Evolutionary conservation across 2,888 invertebrate species (phyloP).

Genomic region (Machimus atricapillus): DNA sequence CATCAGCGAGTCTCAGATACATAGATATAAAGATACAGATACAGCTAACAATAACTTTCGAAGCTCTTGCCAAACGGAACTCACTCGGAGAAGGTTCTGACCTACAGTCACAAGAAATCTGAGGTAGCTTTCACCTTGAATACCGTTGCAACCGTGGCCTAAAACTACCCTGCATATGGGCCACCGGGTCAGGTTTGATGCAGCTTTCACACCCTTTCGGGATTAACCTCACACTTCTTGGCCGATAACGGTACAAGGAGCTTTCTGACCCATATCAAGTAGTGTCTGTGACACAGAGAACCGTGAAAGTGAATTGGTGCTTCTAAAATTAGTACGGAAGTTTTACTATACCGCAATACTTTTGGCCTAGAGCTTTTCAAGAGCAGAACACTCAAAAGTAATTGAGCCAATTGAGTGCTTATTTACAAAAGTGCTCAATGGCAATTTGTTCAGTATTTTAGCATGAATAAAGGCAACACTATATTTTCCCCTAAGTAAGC

Average conservation of each 20-base stretch:
- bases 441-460: not conserved
- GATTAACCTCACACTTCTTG: not conserved
- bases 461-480: not conserved
- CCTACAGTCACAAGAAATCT: not conserved
- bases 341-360: not conserved
- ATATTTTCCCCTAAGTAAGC: not conserved
- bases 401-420: not conserved
- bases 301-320: not conserved
- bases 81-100: not conserved
- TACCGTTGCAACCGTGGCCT: not conserved
- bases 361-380: not conserved
- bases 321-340: not conserved
- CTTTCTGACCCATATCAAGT: not conserved
- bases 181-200: constrained; percentile 8
- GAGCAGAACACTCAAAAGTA: not conserved
- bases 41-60: not conserved
- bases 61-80: not conserved
- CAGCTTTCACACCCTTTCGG: not conserved
- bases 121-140: constrained; percentile 4
- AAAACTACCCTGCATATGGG: not conserved
- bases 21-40: not conserved
- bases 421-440: not conserved
- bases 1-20: not conserved
- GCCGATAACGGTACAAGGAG: not conserved
- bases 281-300: not conserved